Base-by-base conservation (phyloP, 2,797 vertebrate species). In the Megalops cyprinoides region DNA sequence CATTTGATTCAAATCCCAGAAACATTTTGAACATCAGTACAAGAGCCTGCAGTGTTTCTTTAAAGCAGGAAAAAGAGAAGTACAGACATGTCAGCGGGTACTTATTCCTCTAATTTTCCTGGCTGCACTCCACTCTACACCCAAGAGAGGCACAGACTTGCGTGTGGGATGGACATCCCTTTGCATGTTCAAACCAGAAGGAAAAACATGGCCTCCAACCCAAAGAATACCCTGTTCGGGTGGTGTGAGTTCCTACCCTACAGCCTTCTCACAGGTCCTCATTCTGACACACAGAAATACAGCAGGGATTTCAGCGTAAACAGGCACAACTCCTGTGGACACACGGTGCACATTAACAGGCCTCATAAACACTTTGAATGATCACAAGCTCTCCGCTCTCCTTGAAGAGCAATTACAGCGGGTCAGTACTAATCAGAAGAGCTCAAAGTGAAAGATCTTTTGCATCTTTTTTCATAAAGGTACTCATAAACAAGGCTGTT, bases 11-110 rank as follows among this genome's bases (percentile, higher is more conserved):
- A 69, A 42, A n/a, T 37, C 65, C n/a, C 65, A 42, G 65, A 44
- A 18, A 65, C 74, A n/a, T n/a, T n/a, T n/a, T n/a, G 84, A 88
- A 82, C 76, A 82, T 53, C 87, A 76, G 31, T 85, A n/a, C n/a
- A 20, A 1, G 14, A 18, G 84, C 25, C 87, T 88, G 87, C 3
- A 84, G 87, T 80, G 80, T 74, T 74, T 86, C 85, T 88, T 81
- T 82, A 77, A 81, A 86, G 56, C 79, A 84, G 82, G 85, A 74
- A 85, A 85, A 90, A 87, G 88, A 90, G 89, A 90, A 87, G 89
- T 88, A 84, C 46, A 89, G 86, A 90, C 91, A 75, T 90, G 90
- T 89, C 90, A 90, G 91, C 88, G 89, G 84, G 87, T 86, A 76
- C 88, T 90, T 85, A 87, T 88, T 90, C 85, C 84, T 82, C 87